Percentiles rank a stretch among this genome's conserved stretches.
These are phyloP conservation scores for Anseranas semipalmata DNA, from an alignment of 2,113 vertebrate species.

Conservation along the genomic window DNA sequence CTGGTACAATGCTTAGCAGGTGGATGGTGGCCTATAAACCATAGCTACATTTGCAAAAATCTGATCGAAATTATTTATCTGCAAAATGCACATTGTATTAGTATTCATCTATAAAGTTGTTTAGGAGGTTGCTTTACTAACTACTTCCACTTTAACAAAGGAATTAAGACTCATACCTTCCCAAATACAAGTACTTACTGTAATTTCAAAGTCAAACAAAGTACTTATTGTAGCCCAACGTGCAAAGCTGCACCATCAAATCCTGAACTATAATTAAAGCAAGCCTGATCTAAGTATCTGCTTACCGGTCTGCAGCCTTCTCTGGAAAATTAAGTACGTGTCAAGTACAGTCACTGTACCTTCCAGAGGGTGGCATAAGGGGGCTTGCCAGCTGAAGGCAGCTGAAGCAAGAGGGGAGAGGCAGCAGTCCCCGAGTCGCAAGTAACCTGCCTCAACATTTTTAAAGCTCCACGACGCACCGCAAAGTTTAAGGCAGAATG, in stretches of 20 bases:
- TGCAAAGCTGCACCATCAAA: background rate
- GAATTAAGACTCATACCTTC: background rate
- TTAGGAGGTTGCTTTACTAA: background rate
- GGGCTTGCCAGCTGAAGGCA: background rate
- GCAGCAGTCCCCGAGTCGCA: fast-evolving
- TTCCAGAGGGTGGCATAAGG: slow-evolving; percentile 38
- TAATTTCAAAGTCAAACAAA: background rate
- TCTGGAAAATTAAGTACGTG: background rate
- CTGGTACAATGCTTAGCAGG: fast-evolving
- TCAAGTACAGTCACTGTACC: background rate
- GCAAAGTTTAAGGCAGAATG: background rate
- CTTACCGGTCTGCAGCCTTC: fast-evolving
- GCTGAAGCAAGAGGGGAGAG: background rate
- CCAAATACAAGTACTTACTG: fast-evolving
- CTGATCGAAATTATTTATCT: background rate
- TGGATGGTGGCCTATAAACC: background rate
- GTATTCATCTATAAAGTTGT: too few species aligned
- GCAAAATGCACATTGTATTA: fast-evolving
- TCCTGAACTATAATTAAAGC: background rate
- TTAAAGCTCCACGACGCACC: background rate
- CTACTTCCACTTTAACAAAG: background rate
- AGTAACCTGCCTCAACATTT: background rate
- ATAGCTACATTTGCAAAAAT: fast-evolving
- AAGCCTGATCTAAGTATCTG: background rate
- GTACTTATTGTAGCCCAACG: background rate